phyloP scores from a whole-genome alignment of 1,140 invertebrate species.

The Phthorimaea operculella region DNA sequence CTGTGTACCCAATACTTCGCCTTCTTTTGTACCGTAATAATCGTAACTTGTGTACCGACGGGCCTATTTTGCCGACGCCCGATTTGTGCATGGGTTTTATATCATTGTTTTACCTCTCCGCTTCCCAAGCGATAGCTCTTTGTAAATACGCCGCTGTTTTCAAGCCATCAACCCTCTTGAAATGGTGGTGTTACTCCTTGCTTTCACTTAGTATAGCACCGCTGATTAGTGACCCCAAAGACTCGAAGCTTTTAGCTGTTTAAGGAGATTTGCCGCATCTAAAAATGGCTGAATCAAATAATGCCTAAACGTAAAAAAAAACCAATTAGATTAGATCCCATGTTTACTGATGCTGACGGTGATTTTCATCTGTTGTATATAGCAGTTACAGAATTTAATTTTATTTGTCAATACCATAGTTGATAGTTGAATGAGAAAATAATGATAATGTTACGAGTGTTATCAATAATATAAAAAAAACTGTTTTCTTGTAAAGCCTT shows the following conservation, averaged over 20 bases:
- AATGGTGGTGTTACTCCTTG: slow-evolving; percentile 45
- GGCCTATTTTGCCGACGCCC: slow-evolving; percentile 38
- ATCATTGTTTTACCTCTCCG: slow-evolving; percentile 27
- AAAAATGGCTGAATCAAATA: too few species aligned
- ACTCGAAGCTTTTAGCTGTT: neutral
- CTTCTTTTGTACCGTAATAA: slow-evolving; percentile 19
- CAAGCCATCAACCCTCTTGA: slow-evolving; percentile 67
- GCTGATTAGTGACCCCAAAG: neutral
- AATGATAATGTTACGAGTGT: too few species aligned
- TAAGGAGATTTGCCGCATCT: too few species aligned
- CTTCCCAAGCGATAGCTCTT: slow-evolving; percentile 30
- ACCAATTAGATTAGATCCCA: too few species aligned
- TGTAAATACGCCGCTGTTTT: slow-evolving; percentile 30
- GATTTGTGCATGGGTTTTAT: slow-evolving; percentile 54
- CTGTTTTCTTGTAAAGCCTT: too few species aligned
- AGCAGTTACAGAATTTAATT: too few species aligned
- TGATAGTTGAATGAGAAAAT: too few species aligned
- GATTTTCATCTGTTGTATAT: too few species aligned
- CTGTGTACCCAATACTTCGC: slow-evolving; percentile 26
- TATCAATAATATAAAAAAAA: too few species aligned
- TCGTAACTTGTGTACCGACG: slow-evolving; percentile 15
- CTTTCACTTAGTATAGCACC: slow-evolving; percentile 29
- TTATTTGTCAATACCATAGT: too few species aligned
- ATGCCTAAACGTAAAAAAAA: too few species aligned
- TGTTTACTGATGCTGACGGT: too few species aligned